Percentiles rank a stretch among this genome's conserved stretches.
These are phyloP conservation scores for Frieseomelitta varia DNA, from an alignment of 1,140 invertebrate genomes.

Conservation along the genomic window DNA sequence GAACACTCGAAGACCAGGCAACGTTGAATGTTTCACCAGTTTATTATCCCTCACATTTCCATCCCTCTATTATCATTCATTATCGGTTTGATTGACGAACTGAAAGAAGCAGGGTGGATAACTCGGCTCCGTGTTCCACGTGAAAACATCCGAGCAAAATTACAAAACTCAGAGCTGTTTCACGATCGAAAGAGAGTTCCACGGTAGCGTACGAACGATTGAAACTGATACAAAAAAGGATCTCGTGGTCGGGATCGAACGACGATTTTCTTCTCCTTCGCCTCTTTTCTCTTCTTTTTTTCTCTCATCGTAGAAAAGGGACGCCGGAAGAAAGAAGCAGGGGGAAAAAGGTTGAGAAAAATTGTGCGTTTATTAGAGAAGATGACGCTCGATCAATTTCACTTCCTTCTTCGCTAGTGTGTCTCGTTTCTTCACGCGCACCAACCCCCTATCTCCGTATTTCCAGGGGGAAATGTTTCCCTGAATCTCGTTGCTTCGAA, in stretches of 20 bases:
- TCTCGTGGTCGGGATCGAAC: slow-evolving; percentile 6
- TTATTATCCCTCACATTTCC: slow-evolving; percentile 51
- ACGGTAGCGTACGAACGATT: neutral
- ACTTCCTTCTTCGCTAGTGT: neutral
- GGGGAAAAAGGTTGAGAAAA: slow-evolving; percentile 80
- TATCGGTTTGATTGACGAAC: neutral
- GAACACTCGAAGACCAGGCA: slow-evolving; percentile 29
- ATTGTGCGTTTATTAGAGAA: slow-evolving; percentile 83
- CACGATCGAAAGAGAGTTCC: neutral
- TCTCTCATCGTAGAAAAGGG: neutral
- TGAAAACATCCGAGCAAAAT: slow-evolving; percentile 4
- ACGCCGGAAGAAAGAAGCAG: slow-evolving; percentile 73
- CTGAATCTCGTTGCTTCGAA: neutral
- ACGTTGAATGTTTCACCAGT: slow-evolving; percentile 23
- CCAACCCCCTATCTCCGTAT: neutral
- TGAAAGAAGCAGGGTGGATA: slow-evolving; percentile 17
- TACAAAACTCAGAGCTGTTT: neutral
- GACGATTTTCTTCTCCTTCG: neutral
- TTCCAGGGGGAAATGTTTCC: neutral
- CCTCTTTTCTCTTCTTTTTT: neutral
- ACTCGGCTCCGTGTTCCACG: neutral
- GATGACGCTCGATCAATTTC: slow-evolving; percentile 68
- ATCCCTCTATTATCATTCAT: slow-evolving; percentile 33
- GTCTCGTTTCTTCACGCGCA: neutral
- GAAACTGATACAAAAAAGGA: slow-evolving; percentile 17